Base-by-base conservation (phyloP, 2,797 vertebrate genomes). In the Poeciliopsis presidionis region DNA sequence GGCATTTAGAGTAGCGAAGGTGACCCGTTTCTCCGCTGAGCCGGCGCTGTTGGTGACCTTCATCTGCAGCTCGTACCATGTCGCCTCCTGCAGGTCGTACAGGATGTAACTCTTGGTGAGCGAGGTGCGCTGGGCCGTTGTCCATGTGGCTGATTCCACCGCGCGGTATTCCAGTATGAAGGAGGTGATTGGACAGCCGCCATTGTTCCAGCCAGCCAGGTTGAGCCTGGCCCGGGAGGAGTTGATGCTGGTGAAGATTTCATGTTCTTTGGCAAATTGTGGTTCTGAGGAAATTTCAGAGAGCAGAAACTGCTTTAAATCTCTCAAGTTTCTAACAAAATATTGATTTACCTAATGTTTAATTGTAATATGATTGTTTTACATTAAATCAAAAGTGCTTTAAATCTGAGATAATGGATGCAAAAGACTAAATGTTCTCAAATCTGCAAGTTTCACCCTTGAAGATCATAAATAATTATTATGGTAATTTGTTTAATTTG, bases 11-110 rank as follows among this genome's bases (percentile, higher is more conserved):
- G 98, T 99, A 53, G 98, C 98, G 20, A 99, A 99, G 87, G 96
- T 97, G 89, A 97, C 95, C 90, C 96, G 97, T 92, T 99, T 99
- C 93, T 99, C 98, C 0, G 98, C 97, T 2, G 97, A 99, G 87
- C 98, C 98, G 0, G 98, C 98, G 5, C 98, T 99, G 96, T 99
- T 99, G 94, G 97, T 98, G 87, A 97, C 98, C 81, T 97, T 96
- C 97, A 99, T 99, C 83, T 99, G 98, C 82, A 99, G 95, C 89
- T 99, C 97, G 0, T 99, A 99, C 98, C 98, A 99, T 0, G 97
- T 98, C 61, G 97, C 97, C 82, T 99, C 98, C 91, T 97, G 97
- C 84, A 99, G 94, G 90, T 99, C 98, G 0, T 99, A 98, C 28
- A 99, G 92, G 73, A 98, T 96, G 90, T 99, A 98, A 77, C 97